Evolutionary conservation across 2,797 vertebrate genomes (phyloP), one percentile per base, ranked within the genome.

Genomic region (Coccyzus lansbergi): DNA sequence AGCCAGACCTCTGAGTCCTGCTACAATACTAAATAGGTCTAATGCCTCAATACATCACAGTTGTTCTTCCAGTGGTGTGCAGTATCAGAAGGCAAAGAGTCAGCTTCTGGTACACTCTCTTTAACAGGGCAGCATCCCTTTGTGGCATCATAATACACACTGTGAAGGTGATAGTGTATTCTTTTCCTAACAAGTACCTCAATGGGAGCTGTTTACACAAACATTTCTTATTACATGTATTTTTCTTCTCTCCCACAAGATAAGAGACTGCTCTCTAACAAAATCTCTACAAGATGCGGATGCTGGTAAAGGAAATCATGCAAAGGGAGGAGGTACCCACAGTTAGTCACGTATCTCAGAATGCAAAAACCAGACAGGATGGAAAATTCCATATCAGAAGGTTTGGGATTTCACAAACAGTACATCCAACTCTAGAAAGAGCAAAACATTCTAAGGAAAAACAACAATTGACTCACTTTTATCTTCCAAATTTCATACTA

Each of bases 1-100:
- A 83, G 16, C 1, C 51, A 70, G 62, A 86, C 10, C 15, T 38
- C 8, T 42, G 75, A 72, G 76, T 58, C 26, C 25, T 0, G 1
- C 21, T 58, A 44, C 18, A 12, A 3, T 0, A 10, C 12, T 17
- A 52, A 67, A n/a, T 1, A 51, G 24, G 17, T 5, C 12, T 26
- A 28, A 5, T 2, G 13, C 17, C 26, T 74, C 46, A 56, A 6
- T 3, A 33, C 0, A 2, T 3, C 33, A 21, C 33, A 34, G 6
- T 33, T 40, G 38, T 6, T 6, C 42, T 46, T 26, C 4, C 56
- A 38, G 3, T 4, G 52, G 36, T 3, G 3, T 22, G 18, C 2
- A 28, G 15, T n/a, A 58, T 3, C 52, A 70, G 59, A 58, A 86
- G 55, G 31, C 40, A 88, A 62, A 52, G 88, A 28, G 10, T 7